Evolutionary conservation across 2,797 vertebrate species (phyloP), one percentile per base, ranked within the genome.

Genomic region (Hephaestus fuliginosus): DNA sequence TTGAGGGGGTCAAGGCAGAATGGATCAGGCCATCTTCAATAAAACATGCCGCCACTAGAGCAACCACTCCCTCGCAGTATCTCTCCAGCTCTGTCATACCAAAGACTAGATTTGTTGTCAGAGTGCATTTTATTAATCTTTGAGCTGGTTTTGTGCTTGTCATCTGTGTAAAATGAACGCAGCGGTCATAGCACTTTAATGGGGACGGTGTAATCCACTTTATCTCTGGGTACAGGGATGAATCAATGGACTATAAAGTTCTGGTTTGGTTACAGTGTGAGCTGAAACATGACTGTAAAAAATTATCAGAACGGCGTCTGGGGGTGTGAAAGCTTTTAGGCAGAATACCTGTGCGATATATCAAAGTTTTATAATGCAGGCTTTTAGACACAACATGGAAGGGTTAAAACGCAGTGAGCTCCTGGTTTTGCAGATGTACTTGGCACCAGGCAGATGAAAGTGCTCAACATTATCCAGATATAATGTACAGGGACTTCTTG

Each of bases 21-120:
- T 89, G 85, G 88, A 91, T 86, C 73, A 68, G 81, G 64, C 70
- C 84, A 67, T 80, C 70, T 86, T 93, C 75, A 91, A 94, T 94
- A 94, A 94, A 94, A 93, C 82, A 94, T 94, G 84, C 81, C 82
- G 56, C 22, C 66, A 52, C 51, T 83, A 74, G 48, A 81, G 62
- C 36, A n/a, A 61, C 76, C 65, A 60, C 70, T 75, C 44, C 61
- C 11, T 39, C 18, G 10, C 33, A 36, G 25, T 52, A 11, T 43
- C 44, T 56, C 52, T 78, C 52, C 22, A n/a, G 66, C 22, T 70
- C 57, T 56, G 33, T 72, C 74, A 57, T 70, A n/a, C 3, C 48
- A 39, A 68, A 12, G 20, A 33, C 46, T n/a, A 60, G 81, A 89
- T 90, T 90, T 86, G 86, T 78, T n/a, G 72, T 53, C 12, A 1